These are phyloP conservation scores for Gryllus bimaculatus DNA, from an alignment of 1,140 invertebrate species.

Conservation along the genomic window DNA sequence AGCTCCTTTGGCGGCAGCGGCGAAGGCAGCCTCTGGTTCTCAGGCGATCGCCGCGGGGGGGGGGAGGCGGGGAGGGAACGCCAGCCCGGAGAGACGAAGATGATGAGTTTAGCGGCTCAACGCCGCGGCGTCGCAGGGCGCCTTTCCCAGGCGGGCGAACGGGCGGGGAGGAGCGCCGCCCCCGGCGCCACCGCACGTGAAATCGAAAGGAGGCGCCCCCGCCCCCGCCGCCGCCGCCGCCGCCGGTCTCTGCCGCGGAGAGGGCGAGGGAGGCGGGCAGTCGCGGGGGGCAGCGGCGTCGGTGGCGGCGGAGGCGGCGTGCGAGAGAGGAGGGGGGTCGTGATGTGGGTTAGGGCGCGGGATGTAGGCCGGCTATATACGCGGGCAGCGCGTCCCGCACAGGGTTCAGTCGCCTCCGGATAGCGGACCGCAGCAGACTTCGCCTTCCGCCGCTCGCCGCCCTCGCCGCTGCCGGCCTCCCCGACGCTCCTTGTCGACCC, in stretches of 20 bases:
- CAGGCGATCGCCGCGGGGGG: not conserved
- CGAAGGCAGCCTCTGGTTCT: not conserved
- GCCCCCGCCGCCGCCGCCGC: no score
- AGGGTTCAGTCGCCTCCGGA: not conserved
- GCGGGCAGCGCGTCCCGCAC: not conserved
- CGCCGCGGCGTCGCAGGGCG: no score
- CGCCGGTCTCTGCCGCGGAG: no score
- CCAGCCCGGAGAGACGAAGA: not conserved
- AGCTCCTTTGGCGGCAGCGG: no score
- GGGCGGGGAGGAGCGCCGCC: no score
- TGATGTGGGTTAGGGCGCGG: not conserved
- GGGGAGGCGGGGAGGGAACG: not conserved
- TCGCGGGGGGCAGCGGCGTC: no score
- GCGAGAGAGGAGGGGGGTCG: no score
- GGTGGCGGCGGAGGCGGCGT: no score
- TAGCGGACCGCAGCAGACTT: not conserved
- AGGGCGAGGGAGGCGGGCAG: not conserved
- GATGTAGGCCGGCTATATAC: not conserved
- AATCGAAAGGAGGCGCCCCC: not conserved
- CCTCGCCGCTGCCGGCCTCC: not conserved
- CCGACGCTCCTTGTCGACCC: not conserved
- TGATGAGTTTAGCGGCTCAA: not conserved
- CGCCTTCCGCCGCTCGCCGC: not conserved
- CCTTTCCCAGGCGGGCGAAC: not conserved
- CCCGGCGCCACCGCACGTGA: not conserved